These are phyloP conservation scores for Nasonovia ribisnigri DNA, from an alignment of 2,888 invertebrate species.

Conservation along the genomic window DNA sequence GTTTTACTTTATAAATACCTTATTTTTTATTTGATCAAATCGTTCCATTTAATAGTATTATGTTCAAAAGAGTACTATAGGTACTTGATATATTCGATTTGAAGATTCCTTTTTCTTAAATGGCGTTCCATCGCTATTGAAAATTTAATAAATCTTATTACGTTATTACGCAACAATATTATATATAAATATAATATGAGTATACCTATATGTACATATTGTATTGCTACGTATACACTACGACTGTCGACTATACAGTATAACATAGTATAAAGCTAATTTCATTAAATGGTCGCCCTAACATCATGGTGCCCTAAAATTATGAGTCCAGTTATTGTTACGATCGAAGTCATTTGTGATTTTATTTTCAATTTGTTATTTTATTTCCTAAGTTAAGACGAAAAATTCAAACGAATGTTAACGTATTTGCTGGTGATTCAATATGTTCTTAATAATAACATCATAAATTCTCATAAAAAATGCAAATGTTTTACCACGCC, in stretches of 20 bases:
- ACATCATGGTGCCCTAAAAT: neutral
- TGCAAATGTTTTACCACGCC: neutral
- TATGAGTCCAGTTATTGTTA: neutral
- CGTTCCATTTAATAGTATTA: neutral
- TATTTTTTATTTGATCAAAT: neutral
- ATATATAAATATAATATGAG: neutral
- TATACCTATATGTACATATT: neutral
- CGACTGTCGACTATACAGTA: no score
- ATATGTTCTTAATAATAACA: neutral
- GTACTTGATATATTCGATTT: neutral
- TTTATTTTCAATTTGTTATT: neutral
- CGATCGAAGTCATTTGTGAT: neutral
- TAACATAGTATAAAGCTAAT: neutral
- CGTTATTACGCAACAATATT: neutral
- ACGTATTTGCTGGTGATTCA: neutral
- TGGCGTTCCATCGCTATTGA: neutral
- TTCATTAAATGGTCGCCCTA: neutral
- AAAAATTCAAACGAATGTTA: neutral
- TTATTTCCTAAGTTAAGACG: neutral
- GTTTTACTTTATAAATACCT: neutral
- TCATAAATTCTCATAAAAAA: neutral
- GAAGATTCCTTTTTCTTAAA: neutral
- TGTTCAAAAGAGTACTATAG: neutral
- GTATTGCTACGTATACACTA: neutral
- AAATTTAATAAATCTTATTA: neutral